A percentile compares a stretch with the other conserved stretches of the same genome.
Conservation (phyloP, 53 echinoderm and acorn worm species). For the Holothuria scabra region DNA sequence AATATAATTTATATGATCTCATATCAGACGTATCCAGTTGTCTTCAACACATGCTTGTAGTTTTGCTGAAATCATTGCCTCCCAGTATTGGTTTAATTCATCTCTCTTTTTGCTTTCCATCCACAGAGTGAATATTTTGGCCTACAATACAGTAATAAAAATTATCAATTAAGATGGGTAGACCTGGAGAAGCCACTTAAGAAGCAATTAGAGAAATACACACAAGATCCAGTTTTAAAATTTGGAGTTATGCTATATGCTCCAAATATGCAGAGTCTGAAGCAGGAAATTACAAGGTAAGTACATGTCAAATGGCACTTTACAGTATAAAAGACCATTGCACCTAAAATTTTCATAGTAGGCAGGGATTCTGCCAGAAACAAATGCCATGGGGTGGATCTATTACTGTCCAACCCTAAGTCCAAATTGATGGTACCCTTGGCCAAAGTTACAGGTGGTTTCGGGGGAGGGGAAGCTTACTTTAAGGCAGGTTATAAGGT, state of each 20-base stretch:
- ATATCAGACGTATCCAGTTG: too few relatives aligned
- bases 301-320: not conserved
- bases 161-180: slow-evolving; percentile 96
- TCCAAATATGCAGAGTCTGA: slow-evolving; percentile 73
- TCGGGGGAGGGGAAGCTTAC: too few relatives aligned
- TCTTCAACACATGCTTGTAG: not conserved
- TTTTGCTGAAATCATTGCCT: not conserved
- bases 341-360: too few relatives aligned
- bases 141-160: slow-evolving; percentile 94
- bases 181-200: slow-evolving; percentile 96
- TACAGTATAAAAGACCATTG: not conserved
- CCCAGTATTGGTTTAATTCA: not conserved
- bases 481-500: too few relatives aligned
- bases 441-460: too few relatives aligned
- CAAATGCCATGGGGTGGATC: too few relatives aligned
- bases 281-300: slow-evolving; percentile 98
- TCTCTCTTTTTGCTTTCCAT: not conserved
- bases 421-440: too few relatives aligned
- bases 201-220: slow-evolving; percentile 96
- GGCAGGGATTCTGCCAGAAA: too few relatives aligned
- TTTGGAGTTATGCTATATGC: slow-evolving; percentile 95
- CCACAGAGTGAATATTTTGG: slow-evolving; percentile 93
- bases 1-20: too few relatives aligned
- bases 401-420: too few relatives aligned
- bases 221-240: slow-evolving; percentile 78